Evolutionary conservation across 2,888 invertebrate species (phyloP).

Genomic region (Ormyrus thymus): DNA sequence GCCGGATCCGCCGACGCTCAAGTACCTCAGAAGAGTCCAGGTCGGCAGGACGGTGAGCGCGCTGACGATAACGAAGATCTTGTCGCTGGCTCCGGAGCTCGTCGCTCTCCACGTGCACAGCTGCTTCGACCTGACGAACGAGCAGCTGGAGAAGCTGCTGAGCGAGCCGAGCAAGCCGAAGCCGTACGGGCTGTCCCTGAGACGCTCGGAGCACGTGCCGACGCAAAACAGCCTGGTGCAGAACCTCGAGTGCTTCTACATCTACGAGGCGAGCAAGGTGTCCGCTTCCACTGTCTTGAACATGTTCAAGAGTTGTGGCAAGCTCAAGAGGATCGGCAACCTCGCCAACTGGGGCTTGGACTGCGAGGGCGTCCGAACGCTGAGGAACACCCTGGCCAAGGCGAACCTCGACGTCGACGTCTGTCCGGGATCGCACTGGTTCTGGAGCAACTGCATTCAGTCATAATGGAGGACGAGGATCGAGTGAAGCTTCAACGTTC

Average conservation of each 20-base stretch:
- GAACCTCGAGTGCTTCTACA: slow-evolving; percentile 72
- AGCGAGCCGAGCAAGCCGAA: slow-evolving; percentile 38
- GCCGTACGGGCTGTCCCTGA: slow-evolving; percentile 18
- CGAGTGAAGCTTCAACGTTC: slow-evolving; percentile 9
- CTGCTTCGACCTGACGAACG: slow-evolving; percentile 72
- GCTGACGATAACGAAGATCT: slow-evolving; percentile 68
- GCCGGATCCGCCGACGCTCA: slow-evolving; percentile 62
- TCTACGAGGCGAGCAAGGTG: slow-evolving; percentile 72
- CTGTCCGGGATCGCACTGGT: slow-evolving; percentile 74
- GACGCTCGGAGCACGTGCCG: slow-evolving; percentile 7
- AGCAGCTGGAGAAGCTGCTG: slow-evolving; percentile 67
- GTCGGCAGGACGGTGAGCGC: slow-evolving; percentile 71
- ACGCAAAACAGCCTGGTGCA: slow-evolving; percentile 58
- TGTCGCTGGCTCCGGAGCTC: slow-evolving; percentile 70
- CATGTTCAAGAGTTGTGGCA: slow-evolving; percentile 69
- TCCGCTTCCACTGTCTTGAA: slow-evolving; percentile 68
- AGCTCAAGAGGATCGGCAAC: slow-evolving; percentile 71
- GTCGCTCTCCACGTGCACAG: slow-evolving; percentile 72
- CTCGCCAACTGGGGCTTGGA: slow-evolving; percentile 74
- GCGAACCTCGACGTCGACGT: slow-evolving; percentile 72
- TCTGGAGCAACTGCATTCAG: slow-evolving; percentile 71
- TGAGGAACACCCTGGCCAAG: slow-evolving; percentile 66
- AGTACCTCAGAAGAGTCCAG: slow-evolving; percentile 68
- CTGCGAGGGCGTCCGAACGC: slow-evolving; percentile 68
- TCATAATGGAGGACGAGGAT: slow-evolving; percentile 51